A percentile compares a stretch with the other conserved stretches of the same genome.
Conservation (phyloP, 2,113 vertebrate species). For the Sphaerodactylus townsendi region DNA sequence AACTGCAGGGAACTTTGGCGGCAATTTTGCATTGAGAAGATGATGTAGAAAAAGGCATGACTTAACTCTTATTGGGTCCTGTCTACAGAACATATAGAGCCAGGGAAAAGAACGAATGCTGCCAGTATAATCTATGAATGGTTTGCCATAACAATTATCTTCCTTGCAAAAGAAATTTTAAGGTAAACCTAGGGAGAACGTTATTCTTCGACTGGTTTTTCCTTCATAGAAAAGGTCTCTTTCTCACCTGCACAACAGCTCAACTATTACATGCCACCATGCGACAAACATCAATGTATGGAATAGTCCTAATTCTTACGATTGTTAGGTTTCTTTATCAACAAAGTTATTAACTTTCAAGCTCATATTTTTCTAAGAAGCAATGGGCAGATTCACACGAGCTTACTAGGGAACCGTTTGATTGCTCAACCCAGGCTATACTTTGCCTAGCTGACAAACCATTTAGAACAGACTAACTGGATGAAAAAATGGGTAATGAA, state of each 20-base stretch:
- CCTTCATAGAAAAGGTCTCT: not conserved
- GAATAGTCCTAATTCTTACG: not conserved
- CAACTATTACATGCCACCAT: not conserved
- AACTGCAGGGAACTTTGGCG: not conserved
- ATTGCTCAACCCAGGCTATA: not conserved
- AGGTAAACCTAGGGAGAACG: not conserved
- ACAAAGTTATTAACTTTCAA: not conserved
- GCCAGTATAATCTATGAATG: not conserved
- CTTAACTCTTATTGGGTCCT: not conserved
- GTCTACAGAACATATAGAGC: not conserved
- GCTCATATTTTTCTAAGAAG: not conserved
- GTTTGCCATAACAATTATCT: not conserved
- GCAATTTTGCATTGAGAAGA: too few species aligned
- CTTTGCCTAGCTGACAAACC: not conserved
- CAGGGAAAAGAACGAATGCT: not conserved
- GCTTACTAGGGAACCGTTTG: not conserved
- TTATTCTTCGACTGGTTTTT: not conserved
- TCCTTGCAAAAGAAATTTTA: not conserved
- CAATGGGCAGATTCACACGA: not conserved
- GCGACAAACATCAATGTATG: not conserved
- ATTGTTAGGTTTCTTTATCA: not conserved
- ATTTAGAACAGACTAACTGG: not conserved
- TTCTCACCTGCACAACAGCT: not conserved
- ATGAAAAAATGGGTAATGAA: not conserved
- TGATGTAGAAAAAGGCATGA: not conserved